These are phyloP conservation scores for Pseudorhombus dupliciocellatus DNA, from an alignment of 2,113 vertebrate species.

Conservation along the genomic window DNA sequence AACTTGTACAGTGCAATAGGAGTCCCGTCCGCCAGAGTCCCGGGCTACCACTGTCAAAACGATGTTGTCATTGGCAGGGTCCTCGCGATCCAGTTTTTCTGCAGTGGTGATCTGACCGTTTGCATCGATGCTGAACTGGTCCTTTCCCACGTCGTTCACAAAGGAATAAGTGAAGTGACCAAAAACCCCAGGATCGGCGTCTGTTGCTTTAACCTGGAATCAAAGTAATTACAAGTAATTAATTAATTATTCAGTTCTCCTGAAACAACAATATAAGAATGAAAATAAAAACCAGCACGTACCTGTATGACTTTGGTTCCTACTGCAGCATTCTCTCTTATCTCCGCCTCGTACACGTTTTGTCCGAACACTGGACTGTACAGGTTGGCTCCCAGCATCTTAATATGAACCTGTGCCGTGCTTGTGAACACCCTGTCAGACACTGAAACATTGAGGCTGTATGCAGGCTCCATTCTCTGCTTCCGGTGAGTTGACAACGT, in stretches of 20 bases:
- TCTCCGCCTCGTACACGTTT: constrained; percentile 88
- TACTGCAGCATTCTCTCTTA: constrained; percentile 88
- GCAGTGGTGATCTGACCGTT: constrained; percentile 89
- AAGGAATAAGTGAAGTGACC: constrained; percentile 89
- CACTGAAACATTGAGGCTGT: constrained; percentile 94
- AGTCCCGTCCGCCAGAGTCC: constrained; percentile 88
- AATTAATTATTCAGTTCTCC: neutral
- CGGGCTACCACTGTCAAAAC: constrained; percentile 87
- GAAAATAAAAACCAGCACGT: constrained; percentile 50
- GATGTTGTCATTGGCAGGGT: constrained; percentile 84
- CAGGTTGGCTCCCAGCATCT: constrained; percentile 89
- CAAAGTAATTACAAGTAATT: neutral
- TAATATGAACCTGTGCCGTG: constrained; percentile 94
- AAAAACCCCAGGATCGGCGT: constrained; percentile 89
- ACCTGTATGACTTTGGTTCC: constrained; percentile 90
- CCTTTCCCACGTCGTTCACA: constrained; percentile 90
- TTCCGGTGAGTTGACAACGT: constrained; percentile 89
- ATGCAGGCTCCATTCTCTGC: constrained; percentile 90
- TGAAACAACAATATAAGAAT: neutral
- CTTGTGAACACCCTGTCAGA: constrained; percentile 95
- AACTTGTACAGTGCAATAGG: constrained; percentile 89
- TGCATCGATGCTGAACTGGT: constrained; percentile 88
- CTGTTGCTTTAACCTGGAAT: constrained; percentile 85
- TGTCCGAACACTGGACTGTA: constrained; percentile 91
- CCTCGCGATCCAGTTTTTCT: constrained; percentile 92